phyloP scores from a whole-genome alignment of 2,113 vertebrate genomes.

The Dicerorhinus sumatrensis region DNA sequence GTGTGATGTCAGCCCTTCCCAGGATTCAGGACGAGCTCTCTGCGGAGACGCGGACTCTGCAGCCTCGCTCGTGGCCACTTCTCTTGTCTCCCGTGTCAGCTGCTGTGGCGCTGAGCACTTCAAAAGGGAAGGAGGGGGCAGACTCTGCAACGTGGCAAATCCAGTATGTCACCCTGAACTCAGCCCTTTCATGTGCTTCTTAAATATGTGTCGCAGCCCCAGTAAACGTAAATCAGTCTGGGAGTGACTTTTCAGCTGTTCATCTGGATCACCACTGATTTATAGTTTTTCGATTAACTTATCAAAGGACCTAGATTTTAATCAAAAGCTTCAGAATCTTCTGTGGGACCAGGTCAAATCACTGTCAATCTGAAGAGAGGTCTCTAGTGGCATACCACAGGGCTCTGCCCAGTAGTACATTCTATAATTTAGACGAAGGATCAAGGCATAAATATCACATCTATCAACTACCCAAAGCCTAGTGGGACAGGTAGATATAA shows the following conservation, averaged over 20 bases:
- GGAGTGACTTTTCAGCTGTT: slow-evolving; percentile 64
- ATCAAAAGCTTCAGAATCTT: slow-evolving; percentile 26
- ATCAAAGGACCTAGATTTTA: slow-evolving; percentile 25
- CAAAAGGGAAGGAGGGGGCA: background rate
- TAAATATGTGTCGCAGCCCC: slow-evolving; percentile 59
- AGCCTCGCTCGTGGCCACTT: background rate
- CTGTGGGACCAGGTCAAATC: background rate
- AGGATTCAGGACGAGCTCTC: background rate
- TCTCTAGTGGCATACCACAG: background rate
- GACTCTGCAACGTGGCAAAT: slow-evolving; percentile 62
- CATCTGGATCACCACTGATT: slow-evolving; percentile 18
- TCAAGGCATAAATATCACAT: background rate
- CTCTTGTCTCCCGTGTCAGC: background rate
- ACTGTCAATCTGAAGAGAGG: background rate
- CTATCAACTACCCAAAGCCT: background rate
- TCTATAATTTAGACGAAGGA: background rate
- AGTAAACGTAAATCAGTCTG: slow-evolving; percentile 66
- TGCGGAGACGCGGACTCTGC: background rate
- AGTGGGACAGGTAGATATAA: background rate
- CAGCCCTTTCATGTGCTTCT: slow-evolving; percentile 67
- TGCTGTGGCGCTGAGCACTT: background rate
- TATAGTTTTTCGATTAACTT: slow-evolving; percentile 19
- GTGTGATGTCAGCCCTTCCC: slow-evolving; percentile 51
- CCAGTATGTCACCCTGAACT: slow-evolving; percentile 58
- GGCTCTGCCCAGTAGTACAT: background rate